A percentile compares a stretch with the other conserved stretches of the same genome.
phyloP scores from a whole-genome alignment of 1,140 invertebrate species.

The Nymphalis io region DNA sequence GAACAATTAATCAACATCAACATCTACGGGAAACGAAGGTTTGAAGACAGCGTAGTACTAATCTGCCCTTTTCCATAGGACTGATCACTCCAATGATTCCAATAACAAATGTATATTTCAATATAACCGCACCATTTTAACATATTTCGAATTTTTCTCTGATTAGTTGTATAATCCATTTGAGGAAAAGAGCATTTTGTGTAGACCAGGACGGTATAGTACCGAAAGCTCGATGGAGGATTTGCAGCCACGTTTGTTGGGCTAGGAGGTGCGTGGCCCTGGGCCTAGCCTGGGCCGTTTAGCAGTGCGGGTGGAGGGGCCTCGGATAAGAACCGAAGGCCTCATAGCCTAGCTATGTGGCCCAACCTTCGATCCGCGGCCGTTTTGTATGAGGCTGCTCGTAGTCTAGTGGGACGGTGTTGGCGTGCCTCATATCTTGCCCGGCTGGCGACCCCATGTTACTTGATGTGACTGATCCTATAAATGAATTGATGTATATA shows the following conservation, averaged over 20 bases:
- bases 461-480: constrained; percentile 88
- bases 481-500: constrained; percentile 21
- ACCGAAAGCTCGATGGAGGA: constrained; percentile 59
- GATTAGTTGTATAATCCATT: constrained; percentile 1
- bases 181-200: constrained; percentile 45
- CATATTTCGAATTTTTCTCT: constrained; percentile 6
- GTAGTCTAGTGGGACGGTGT: constrained; percentile 85
- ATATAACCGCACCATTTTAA: constrained; percentile 51
- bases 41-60: constrained; percentile 19
- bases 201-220: constrained; percentile 53
- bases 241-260: constrained; percentile 30
- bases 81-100: constrained; percentile 17
- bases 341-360: constrained; percentile 86
- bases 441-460: constrained; percentile 87
- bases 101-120: constrained; percentile 51
- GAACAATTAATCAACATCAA: constrained; percentile 58
- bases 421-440: constrained; percentile 81
- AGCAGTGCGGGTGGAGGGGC: constrained; percentile 74
- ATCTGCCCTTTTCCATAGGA: constrained; percentile 40
- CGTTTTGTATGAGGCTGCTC: constrained; percentile 91
- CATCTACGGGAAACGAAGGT: constrained; percentile 21
- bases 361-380: constrained; percentile 91
- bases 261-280: constrained; percentile 37
- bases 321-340: constrained; percentile 77
- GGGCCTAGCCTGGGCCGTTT: constrained; percentile 40